Evolutionary conservation across 1,140 invertebrate species (phyloP), one percentile per base, ranked within the genome.

Genomic region (Nebria ingens): DNA sequence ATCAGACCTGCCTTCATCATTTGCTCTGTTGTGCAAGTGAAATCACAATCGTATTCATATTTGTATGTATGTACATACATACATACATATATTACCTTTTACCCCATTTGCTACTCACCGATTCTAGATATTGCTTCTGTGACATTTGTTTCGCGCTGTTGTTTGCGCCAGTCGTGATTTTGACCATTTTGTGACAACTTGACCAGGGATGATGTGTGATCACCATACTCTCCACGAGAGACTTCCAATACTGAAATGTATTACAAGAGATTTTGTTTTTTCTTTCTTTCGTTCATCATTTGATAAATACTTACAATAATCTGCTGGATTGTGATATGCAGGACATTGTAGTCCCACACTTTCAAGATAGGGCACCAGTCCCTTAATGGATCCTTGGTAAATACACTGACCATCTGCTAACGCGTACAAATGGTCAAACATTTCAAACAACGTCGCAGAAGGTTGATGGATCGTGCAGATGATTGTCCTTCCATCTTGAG

Each of bases 381-480:
- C 80, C 21, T 75, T 69, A 0, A 84, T 77, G 2, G 82, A 80
- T 17, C 93, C 92, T 56, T 86, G 80, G 66, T 93, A 95, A 4
- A 93, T 82, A 65, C 91, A 94, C 54, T 80, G 75, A 1, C 92
- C 92, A 40, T 84, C 82, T 0, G 83, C 82, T 2, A 97, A 68
- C 12, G 88, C 83, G 68, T 93, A 93, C 6, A 95, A 66, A 69
- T 91, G 84, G 71, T 97, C 92, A 70, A 96, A 91, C 81, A 91
- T 89, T 62, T 87, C 83, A 64, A 96, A 89, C 1, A 94, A 76
- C 25, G 83, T 76, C 1, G 89, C 89, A 57, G 87, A 92, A 0
- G 93, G 93, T 65, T 97, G 93, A 72, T 96, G 93, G 64, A 97
- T 93, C 2, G 87, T 92, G 60, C 84, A 86, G 29, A 89, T 78